Evolutionary conservation across 2,113 vertebrate genomes (phyloP), one percentile per base, ranked within the genome.

Genomic region (Pyxicephalus adspersus): DNA sequence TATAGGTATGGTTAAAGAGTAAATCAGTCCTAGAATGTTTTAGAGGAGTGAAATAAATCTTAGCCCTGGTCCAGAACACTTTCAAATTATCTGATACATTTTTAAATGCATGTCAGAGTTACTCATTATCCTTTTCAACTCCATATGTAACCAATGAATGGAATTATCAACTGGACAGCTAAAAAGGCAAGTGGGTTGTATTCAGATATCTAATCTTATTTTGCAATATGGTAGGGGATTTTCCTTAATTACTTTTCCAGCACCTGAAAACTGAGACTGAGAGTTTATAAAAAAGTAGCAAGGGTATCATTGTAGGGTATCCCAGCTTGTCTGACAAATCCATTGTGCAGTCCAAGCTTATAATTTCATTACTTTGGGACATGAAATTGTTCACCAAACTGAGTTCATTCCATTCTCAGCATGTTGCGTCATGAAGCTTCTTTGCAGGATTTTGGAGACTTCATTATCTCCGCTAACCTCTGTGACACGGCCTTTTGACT

Each of bases 381-480:
- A 83, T 84, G 85, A 77, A 79, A 85, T 79, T 85, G 88, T 76
- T 80, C 83, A 79, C 84, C 54, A 7, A 77, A 79, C 5, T 31
- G 75, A 85, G 75, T 15, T 83, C 85, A 71, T 77, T 86, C 81
- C 67, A 64, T 34, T 84, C 83, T 81, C 55, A 7, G 85, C 83
- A 6, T 83, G 86, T 83, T 83, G 16, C 72, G 87, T 89, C 88
- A 87, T 83, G 89, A 88, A 86, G 87, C 64, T n/a, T 83, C 84
- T 86, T 79, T 80, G 73, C 83, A 60, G 61, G 29, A 64, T 86
- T 86, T 86, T 83, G 86, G 87, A 85, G 89, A 89, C 87, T 85
- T 86, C 85, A 91, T 93, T 91, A 87, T 91, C 90, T 87, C 64
- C 2, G 0, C 82, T 88, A 86, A 88, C 90, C 89, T 86, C 85